Conservation (phyloP, 1,140 invertebrate species). For the Drosophila miranda region DNA sequence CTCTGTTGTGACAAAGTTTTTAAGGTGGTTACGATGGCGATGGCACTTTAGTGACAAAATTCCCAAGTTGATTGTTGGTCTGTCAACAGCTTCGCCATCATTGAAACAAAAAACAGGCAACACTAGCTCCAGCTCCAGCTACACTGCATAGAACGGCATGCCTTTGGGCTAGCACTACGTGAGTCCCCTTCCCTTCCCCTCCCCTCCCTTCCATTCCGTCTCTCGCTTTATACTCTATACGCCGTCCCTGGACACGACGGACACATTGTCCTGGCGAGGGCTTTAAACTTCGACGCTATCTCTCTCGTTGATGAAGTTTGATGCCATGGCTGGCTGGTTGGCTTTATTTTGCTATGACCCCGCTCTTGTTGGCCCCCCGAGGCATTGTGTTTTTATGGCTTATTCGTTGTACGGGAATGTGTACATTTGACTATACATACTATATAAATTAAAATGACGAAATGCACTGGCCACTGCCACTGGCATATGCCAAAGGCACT, state of each 20-base stretch:
- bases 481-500: conserved; percentile 64
- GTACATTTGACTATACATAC: conserved; percentile 9
- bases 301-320: conserved; percentile 78
- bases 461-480: conserved; percentile 36
- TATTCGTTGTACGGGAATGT: conserved; percentile 9
- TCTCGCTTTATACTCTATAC: background rate
- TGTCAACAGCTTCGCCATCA: conserved; percentile 73
- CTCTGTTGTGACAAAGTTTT: conserved; percentile 59
- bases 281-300: conserved; percentile 73
- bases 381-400: conserved; percentile 58
- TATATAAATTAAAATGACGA: conserved; percentile 63
- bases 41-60: conserved; percentile 78
- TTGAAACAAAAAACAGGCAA: conserved; percentile 74
- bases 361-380: conserved; percentile 11
- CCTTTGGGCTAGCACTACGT: conserved; percentile 22
- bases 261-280: conserved; percentile 46
- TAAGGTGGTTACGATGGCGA: conserved; percentile 58
- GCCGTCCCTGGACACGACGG: conserved; percentile 21
- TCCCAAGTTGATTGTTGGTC: conserved; percentile 80
- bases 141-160: conserved; percentile 24
- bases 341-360: conserved; percentile 39
- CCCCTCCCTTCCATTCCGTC: background rate
- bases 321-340: conserved; percentile 62
- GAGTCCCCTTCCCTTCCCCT: background rate
- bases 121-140: conserved; percentile 34